A percentile compares a stretch with the other conserved stretches of the same genome.
Evolutionary conservation across 2,888 invertebrate species (phyloP).

Genomic region (Tetramorium bicarinatum): DNA sequence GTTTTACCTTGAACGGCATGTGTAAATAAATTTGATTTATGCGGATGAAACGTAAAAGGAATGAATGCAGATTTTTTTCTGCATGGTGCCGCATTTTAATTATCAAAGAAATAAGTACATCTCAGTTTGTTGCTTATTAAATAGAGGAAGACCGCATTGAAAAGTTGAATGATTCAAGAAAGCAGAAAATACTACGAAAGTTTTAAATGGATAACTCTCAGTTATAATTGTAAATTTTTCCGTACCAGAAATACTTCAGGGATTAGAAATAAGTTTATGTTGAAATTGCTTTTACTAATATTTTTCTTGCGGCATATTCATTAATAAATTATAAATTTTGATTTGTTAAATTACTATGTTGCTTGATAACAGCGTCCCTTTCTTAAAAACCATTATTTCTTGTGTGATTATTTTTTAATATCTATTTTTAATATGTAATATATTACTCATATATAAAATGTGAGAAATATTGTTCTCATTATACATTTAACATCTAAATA

Average conservation of each 20-base stretch:
- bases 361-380: neutral
- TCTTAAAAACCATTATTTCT: neutral
- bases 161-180: constrained; percentile 9
- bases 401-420: neutral
- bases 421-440: neutral
- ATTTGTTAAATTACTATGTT: neutral
- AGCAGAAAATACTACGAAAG: constrained; percentile 33
- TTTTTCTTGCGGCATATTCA: neutral
- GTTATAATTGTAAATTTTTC: constrained; percentile 31
- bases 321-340: neutral
- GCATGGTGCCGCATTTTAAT: constrained; percentile 6
- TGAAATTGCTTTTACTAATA: constrained; percentile 10
- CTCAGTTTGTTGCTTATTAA: constrained; percentile 10
- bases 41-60: neutral
- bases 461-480: neutral
- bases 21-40: neutral
- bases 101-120: neutral
- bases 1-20: neutral
- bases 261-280: neutral
- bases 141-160: neutral
- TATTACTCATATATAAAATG: neutral
- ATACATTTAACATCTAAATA: neutral
- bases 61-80: neutral
- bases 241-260: neutral
- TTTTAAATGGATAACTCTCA: constrained; percentile 30